These are phyloP conservation scores for Vanessa cardui DNA, from an alignment of 2,888 invertebrate genomes.

Conservation along the genomic window DNA sequence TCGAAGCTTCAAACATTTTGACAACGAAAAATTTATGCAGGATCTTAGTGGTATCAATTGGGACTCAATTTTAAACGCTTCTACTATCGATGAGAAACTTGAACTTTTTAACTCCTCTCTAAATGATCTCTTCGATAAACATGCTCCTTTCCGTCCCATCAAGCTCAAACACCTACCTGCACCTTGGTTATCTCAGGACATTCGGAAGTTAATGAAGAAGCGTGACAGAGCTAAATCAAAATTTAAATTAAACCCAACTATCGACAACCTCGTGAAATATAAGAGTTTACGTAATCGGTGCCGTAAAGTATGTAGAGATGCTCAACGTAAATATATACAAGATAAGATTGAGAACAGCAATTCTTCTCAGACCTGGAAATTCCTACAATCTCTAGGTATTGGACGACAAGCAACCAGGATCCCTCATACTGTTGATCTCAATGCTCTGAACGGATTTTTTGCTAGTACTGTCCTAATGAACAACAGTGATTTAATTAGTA, in stretches of 20 bases:
- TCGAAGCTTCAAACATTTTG: no score
- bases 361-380: slow-evolving; percentile 45
- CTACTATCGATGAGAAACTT: no score
- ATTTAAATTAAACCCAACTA: slow-evolving; percentile 9
- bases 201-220: background rate
- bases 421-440: background rate
- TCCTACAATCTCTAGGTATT: background rate
- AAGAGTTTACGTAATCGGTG: slow-evolving; percentile 8
- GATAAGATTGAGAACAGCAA: slow-evolving; percentile 44
- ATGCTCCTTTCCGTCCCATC: slow-evolving; percentile 3
- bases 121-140: background rate
- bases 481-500: background rate
- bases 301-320: background rate
- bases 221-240: slow-evolving; percentile 7
- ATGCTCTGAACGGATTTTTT: background rate
- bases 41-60: no score
- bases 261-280: slow-evolving; percentile 3
- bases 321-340: slow-evolving; percentile 4
- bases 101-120: no score
- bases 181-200: slow-evolving; percentile 7
- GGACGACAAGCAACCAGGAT: background rate
- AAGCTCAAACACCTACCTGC: background rate
- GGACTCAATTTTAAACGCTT: no score
- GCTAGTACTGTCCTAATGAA: background rate
- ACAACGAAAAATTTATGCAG: no score